Percentiles rank a stretch among this genome's conserved stretches.
phyloP scores from a whole-genome alignment of 2,888 invertebrate species.

The Neuroscelio doddi region DNA sequence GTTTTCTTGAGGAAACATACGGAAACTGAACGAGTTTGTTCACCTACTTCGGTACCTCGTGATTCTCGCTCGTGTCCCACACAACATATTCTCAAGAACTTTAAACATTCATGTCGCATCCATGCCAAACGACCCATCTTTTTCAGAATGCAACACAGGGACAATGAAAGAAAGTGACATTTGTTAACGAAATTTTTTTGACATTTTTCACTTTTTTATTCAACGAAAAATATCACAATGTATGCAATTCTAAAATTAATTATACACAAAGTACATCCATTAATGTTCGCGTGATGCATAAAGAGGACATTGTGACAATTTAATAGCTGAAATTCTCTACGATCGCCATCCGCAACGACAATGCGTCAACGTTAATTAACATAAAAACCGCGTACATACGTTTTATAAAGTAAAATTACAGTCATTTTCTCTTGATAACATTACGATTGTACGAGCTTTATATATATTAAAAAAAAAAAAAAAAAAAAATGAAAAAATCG shows the following conservation, averaged over 20 bases:
- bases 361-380: slow-evolving; percentile 21
- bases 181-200: not conserved
- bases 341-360: slow-evolving; percentile 29
- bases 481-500: no score
- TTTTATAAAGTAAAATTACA: not conserved
- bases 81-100: not conserved
- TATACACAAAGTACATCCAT: slow-evolving; percentile 5
- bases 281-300: slow-evolving; percentile 21
- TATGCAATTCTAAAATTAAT: slow-evolving; percentile 17
- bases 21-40: slow-evolving; percentile 36
- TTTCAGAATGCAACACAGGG: slow-evolving; percentile 8
- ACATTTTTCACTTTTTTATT: no score
- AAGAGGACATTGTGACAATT: slow-evolving; percentile 24
- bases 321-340: slow-evolving; percentile 27
- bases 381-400: slow-evolving; percentile 8
- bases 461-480: no score
- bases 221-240: no score
- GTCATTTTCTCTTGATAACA: not conserved
- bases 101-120: not conserved
- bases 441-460: no score
- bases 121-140: no score
- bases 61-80: slow-evolving; percentile 17
- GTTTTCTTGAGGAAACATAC: slow-evolving; percentile 38
- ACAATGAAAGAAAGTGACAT: slow-evolving; percentile 34
- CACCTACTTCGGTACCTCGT: slow-evolving; percentile 27